Evolutionary conservation across 2,113 vertebrate genomes (phyloP).

Genomic region (Gasterosteus nipponicus): DNA sequence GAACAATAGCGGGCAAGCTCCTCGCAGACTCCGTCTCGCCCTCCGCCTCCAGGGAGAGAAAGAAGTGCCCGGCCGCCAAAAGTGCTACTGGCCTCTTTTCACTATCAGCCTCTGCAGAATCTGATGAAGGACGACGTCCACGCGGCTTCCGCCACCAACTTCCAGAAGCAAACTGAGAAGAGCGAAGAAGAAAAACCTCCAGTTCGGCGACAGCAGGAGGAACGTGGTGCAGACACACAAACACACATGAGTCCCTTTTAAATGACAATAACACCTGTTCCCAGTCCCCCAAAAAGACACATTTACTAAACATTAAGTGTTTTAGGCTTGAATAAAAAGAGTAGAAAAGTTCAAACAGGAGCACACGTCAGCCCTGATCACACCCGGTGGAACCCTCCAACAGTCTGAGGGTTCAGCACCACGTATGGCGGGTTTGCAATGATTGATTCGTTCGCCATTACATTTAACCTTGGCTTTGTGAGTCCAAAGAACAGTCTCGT

Average conservation of each 20-base stretch:
- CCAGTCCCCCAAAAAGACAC: background rate
- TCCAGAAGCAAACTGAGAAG: constrained; percentile 13
- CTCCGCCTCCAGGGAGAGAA: constrained; percentile 37
- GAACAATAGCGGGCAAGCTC: constrained; percentile 53
- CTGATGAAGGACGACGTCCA: constrained; percentile 54
- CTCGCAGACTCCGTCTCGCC: constrained; percentile 19
- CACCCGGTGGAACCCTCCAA: background rate
- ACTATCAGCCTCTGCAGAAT: constrained; percentile 55
- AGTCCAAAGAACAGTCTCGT: constrained; percentile 8
- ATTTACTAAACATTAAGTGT: background rate
- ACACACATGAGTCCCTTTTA: background rate
- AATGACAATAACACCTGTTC: background rate
- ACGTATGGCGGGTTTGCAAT: constrained; percentile 8
- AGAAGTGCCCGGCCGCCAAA: constrained; percentile 46
- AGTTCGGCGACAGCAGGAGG: constrained; percentile 21
- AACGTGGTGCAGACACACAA: background rate
- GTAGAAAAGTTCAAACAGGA: too few species aligned
- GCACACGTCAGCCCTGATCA: background rate
- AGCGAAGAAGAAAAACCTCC: constrained; percentile 19
- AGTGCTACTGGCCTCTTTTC: constrained; percentile 20
- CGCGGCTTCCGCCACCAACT: constrained; percentile 15
- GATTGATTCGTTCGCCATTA: constrained; percentile 29
- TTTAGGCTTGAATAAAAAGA: background rate
- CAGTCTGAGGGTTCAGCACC: background rate
- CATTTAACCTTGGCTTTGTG: constrained; percentile 13